These are phyloP conservation scores for Smittia aterrima DNA, from an alignment of 2,888 invertebrate genomes.

Conservation along the genomic window DNA sequence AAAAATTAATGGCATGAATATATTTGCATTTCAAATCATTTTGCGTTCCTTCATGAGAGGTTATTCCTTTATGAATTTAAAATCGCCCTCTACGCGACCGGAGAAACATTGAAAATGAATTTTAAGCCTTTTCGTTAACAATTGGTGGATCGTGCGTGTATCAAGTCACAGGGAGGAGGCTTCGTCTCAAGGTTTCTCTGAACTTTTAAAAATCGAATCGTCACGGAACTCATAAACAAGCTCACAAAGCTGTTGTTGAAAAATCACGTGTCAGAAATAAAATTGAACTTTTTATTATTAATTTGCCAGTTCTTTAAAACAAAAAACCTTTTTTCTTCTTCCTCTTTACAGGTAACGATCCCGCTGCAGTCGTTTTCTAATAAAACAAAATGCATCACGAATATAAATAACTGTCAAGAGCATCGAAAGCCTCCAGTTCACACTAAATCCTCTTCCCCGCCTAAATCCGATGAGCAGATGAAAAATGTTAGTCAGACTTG, in stretches of 20 bases:
- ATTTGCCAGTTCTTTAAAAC: slow-evolving; percentile 25
- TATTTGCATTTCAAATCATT: slow-evolving; percentile 37
- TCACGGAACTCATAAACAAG: not conserved
- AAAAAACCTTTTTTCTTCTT: slow-evolving; percentile 1
- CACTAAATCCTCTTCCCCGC: slow-evolving; percentile 43
- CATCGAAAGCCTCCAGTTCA: slow-evolving; percentile 19
- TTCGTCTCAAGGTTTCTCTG: no score
- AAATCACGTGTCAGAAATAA: slow-evolving; percentile 41
- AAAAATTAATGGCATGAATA: slow-evolving; percentile 34
- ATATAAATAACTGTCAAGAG: slow-evolving; percentile 40
- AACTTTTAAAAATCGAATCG: no score
- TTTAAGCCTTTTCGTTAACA: slow-evolving; percentile 21
- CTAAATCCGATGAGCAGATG: slow-evolving; percentile 43
- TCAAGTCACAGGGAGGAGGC: not conserved
- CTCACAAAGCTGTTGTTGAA: not conserved
- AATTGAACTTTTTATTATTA: slow-evolving; percentile 34
- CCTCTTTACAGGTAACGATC: slow-evolving; percentile 51
- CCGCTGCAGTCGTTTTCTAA: slow-evolving; percentile 52
- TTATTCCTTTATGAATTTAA: slow-evolving; percentile 14
- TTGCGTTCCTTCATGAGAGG: not conserved
- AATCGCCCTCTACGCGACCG: not conserved
- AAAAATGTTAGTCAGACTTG: slow-evolving; percentile 27
- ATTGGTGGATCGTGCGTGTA: not conserved
- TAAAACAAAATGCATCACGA: slow-evolving; percentile 40
- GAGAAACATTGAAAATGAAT: slow-evolving; percentile 24